Percentiles rank a stretch among this genome's conserved stretches.
Conservation (phyloP, 2,797 vertebrate species). For the Thaleichthys pacificus region DNA sequence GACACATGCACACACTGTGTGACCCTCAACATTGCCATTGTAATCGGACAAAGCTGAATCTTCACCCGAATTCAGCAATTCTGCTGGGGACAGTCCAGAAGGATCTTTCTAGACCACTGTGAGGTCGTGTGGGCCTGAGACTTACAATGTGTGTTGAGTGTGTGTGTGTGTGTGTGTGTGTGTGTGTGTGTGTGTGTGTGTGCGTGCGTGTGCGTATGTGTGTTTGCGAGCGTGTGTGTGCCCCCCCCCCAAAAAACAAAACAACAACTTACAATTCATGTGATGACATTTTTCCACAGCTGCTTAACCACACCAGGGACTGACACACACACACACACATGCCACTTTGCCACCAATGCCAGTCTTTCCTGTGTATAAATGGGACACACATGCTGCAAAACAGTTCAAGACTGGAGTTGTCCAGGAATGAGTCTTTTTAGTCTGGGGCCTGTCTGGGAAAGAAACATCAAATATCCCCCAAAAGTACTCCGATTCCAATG, state of each 20-base stretch:
- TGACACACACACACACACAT: constrained; percentile 24
- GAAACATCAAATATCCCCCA: no score
- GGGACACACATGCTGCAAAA: constrained; percentile 1
- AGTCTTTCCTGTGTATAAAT: neutral
- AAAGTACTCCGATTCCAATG: neutral
- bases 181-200: constrained; percentile 27
- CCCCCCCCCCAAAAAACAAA: no score
- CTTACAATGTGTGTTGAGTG: neutral
- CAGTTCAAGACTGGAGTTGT: neutral
- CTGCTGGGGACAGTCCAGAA: neutral
- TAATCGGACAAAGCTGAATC: constrained; percentile 22
- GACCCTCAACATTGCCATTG: constrained; percentile 25
- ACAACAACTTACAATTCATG: constrained; percentile 9
- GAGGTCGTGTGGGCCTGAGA: neutral
- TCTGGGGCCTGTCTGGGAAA: no score
- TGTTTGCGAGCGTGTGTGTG: constrained; percentile 20
- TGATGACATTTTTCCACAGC: constrained; percentile 17
- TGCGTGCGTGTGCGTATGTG: neutral
- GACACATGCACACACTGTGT: constrained; percentile 2
- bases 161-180: constrained; percentile 1
- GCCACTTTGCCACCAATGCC: neutral
- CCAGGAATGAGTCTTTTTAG: neutral
- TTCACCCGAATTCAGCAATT: constrained; percentile 30
- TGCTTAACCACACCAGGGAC: constrained; percentile 36
- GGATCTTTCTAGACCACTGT: neutral